Conservation (phyloP, 35 echinoderm and acorn worm species). For the Lytechinus pictus region DNA sequence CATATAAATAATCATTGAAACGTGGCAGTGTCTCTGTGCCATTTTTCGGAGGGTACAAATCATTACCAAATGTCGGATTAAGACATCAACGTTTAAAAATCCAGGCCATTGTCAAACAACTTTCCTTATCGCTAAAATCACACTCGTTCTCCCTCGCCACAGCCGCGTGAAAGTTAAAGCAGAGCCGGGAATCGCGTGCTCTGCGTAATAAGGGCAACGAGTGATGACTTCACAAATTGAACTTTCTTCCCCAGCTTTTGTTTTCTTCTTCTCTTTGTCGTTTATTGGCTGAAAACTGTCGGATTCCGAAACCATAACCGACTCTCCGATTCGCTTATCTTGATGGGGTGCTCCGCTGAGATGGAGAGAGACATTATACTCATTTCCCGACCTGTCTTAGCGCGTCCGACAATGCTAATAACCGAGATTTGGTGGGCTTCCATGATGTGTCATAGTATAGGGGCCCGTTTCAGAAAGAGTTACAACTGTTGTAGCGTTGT, state of each 20-base stretch:
- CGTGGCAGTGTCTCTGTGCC: not conserved
- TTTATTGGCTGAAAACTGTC: constrained; percentile 15
- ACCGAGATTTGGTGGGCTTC: not conserved
- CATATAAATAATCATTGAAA: no score
- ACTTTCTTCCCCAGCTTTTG: not conserved
- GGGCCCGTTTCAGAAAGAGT: no score
- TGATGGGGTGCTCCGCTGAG: not conserved
- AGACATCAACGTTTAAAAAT: not conserved
- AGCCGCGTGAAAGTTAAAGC: not conserved
- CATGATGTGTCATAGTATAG: not conserved
- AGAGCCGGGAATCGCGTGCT: not conserved
- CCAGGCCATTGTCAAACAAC: not conserved
- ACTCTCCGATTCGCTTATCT: constrained; percentile 9
- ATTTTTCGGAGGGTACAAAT: not conserved
- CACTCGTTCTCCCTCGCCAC: not conserved
- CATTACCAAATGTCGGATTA: not conserved
- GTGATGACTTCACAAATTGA: constrained; percentile 37
- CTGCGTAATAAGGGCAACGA: not conserved
- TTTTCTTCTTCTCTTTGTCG: not conserved
- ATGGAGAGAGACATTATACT: not conserved
- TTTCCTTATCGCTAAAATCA: not conserved
- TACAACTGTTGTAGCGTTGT: no score
- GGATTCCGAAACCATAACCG: constrained; percentile 16
- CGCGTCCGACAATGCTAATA: not conserved
- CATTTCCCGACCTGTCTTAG: not conserved